Conservation (phyloP, 2,888 invertebrate species). For the Sipunculus nudus region DNA sequence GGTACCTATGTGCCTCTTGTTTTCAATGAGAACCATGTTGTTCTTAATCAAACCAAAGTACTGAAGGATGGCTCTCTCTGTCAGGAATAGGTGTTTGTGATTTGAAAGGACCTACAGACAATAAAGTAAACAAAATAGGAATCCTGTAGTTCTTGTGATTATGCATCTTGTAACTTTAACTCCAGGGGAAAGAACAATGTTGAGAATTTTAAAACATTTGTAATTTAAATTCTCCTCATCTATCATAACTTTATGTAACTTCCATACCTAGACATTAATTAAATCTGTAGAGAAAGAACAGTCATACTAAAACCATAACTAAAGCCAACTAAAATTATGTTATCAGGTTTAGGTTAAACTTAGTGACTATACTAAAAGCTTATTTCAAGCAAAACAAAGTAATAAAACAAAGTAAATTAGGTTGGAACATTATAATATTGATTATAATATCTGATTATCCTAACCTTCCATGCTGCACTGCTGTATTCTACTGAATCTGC, state of each 20-base stretch:
- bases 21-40: constrained; percentile 51
- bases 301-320: too few relatives aligned
- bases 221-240: too few relatives aligned
- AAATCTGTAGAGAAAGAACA: too few relatives aligned
- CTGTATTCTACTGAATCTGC: constrained; percentile 50
- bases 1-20: constrained; percentile 40
- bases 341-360: too few relatives aligned
- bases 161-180: too few relatives aligned
- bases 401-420: neutral
- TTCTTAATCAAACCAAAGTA: constrained; percentile 59
- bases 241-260: too few relatives aligned
- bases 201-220: too few relatives aligned
- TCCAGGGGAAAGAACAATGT: too few relatives aligned
- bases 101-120: constrained; percentile 31
- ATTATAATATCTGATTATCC: neutral
- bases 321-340: too few relatives aligned
- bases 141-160: too few relatives aligned
- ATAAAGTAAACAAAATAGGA: neutral
- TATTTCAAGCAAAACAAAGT: neutral
- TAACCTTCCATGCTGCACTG: constrained; percentile 51
- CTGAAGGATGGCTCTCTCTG: constrained; percentile 56
- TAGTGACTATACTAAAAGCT: neutral
- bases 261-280: too few relatives aligned
- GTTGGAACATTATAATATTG: neutral
- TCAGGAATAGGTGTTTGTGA: constrained; percentile 47